phyloP scores from a whole-genome alignment of 1,140 invertebrate species.

The Hyles vespertilio region DNA sequence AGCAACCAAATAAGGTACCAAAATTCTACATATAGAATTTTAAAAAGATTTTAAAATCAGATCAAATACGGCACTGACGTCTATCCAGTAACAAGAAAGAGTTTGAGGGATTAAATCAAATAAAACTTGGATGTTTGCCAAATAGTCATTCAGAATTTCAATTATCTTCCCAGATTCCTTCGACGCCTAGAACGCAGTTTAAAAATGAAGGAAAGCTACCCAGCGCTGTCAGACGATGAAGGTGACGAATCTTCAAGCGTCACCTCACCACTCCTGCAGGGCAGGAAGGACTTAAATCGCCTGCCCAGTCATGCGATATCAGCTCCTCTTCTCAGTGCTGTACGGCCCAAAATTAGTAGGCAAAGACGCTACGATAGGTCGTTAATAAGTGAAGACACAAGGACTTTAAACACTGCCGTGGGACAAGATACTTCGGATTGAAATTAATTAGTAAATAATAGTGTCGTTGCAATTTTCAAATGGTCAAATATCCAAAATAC shows the following conservation, averaged over 20 bases:
- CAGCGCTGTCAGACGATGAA: slow-evolving; percentile 77
- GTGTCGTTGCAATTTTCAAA: slow-evolving; percentile 6
- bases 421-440: slow-evolving; percentile 64
- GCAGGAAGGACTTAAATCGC: slow-evolving; percentile 69
- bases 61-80: too few species aligned
- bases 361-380: slow-evolving; percentile 62
- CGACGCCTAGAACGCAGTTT: slow-evolving; percentile 79
- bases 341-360: slow-evolving; percentile 59
- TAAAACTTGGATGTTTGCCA: too few species aligned
- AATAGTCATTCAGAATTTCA: too few species aligned
- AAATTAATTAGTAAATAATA: slow-evolving; percentile 15
- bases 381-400: slow-evolving; percentile 57
- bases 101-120: too few species aligned
- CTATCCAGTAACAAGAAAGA: too few species aligned
- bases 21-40: neutral
- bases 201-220: slow-evolving; percentile 76
- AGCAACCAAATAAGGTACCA: slow-evolving; percentile 82
- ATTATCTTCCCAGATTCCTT: slow-evolving; percentile 44
- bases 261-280: slow-evolving; percentile 76
- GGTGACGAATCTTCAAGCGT: slow-evolving; percentile 76
- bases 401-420: slow-evolving; percentile 53
- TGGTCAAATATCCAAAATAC: neutral
- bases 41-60: too few species aligned
- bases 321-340: slow-evolving; percentile 46
- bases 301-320: slow-evolving; percentile 61